These are phyloP conservation scores for Lagopus muta DNA, from an alignment of 2,113 vertebrate species.

Conservation along the genomic window DNA sequence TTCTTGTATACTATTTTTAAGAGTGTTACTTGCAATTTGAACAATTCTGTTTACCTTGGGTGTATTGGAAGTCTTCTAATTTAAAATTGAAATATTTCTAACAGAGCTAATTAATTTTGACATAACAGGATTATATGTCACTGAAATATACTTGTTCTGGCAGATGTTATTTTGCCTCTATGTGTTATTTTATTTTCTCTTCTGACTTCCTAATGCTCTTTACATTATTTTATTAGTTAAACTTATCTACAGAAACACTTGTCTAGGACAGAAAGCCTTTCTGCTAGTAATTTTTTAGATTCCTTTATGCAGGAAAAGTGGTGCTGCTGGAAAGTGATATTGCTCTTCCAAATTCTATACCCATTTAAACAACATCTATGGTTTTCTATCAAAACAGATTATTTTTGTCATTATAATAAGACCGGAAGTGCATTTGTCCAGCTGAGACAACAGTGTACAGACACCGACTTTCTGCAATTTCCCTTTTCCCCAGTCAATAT, in stretches of 20 bases:
- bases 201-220: background rate
- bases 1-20: background rate
- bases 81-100: background rate
- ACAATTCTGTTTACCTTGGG: background rate
- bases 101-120: background rate
- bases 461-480: background rate
- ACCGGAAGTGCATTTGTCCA: background rate
- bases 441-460: background rate
- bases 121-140: background rate
- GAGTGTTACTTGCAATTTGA: background rate
- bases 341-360: background rate
- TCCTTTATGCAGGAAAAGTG: background rate
- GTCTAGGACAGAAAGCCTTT: background rate
- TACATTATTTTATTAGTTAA: background rate
- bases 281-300: background rate
- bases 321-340: background rate
- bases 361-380: background rate
- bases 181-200: background rate
- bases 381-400: background rate
- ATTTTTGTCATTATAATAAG: background rate
- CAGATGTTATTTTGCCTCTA: background rate
- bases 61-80: background rate
- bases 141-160: background rate
- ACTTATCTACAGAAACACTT: background rate
- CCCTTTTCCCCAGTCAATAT: background rate